Evolutionary conservation across 2,797 vertebrate genomes (phyloP).

Genomic region (Liasis olivaceus): DNA sequence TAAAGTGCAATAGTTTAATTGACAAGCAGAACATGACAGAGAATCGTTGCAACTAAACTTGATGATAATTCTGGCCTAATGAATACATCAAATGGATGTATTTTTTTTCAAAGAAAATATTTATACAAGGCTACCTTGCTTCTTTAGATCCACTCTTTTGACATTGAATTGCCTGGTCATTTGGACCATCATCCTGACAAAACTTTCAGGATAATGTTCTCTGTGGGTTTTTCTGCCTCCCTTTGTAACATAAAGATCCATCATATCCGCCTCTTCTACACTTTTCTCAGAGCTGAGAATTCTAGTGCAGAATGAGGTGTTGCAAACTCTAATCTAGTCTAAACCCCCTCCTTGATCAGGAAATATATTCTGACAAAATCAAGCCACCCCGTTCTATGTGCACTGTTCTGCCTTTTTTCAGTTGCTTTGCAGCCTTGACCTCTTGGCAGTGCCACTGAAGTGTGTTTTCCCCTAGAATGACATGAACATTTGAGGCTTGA

Average conservation of each 20-base stretch:
- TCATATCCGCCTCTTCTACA: slow-evolving; percentile 27
- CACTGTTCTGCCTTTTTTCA: slow-evolving; percentile 82
- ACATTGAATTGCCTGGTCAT: slow-evolving; percentile 16
- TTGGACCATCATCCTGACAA: not conserved
- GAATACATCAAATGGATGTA: not conserved
- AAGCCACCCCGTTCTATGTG: slow-evolving; percentile 84
- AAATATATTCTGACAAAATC: slow-evolving; percentile 77
- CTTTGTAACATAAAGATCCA: slow-evolving; percentile 63
- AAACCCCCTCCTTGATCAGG: slow-evolving; percentile 83
- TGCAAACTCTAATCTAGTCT: slow-evolving; percentile 88
- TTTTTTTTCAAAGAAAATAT: slow-evolving; percentile 36
- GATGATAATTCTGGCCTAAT: slow-evolving; percentile 41
- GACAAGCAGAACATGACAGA: slow-evolving; percentile 34
- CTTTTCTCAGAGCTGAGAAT: slow-evolving; percentile 33
- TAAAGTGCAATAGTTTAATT: slow-evolving; percentile 49
- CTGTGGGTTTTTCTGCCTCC: slow-evolving; percentile 65
- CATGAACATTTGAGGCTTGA: slow-evolving; percentile 84
- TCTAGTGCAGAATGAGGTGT: slow-evolving; percentile 58
- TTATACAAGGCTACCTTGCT: slow-evolving; percentile 51
- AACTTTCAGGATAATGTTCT: slow-evolving; percentile 10
- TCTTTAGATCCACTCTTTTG: slow-evolving; percentile 47
- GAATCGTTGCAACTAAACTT: slow-evolving; percentile 42
- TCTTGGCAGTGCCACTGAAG: slow-evolving; percentile 86
- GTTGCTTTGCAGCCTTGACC: slow-evolving; percentile 92
- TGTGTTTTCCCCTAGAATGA: slow-evolving; percentile 82